A percentile compares a stretch with the other conserved stretches of the same genome.
Conservation (phyloP, 2,888 invertebrate species). For the Stomorhina lunata region DNA sequence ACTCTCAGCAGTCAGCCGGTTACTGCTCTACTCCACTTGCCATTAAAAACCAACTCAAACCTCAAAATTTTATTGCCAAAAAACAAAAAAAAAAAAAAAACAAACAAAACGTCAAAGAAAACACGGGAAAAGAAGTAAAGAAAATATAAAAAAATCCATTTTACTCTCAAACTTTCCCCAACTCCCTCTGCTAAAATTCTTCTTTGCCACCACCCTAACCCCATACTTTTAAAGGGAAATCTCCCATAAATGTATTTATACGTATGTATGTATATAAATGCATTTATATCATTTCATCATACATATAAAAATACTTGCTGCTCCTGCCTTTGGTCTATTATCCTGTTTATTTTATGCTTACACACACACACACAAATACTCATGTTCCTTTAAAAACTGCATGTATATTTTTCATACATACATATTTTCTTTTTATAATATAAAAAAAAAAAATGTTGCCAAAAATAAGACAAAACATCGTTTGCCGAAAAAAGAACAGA, state of each 20-base stretch:
- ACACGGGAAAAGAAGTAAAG: constrained; percentile 51
- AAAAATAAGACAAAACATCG: constrained; percentile 56
- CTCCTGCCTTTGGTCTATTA: constrained; percentile 59
- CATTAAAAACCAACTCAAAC: constrained; percentile 42
- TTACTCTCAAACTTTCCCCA: constrained; percentile 6
- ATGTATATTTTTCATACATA: constrained; percentile 11
- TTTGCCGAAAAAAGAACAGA: constrained; percentile 40
- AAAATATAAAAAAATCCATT: constrained; percentile 36
- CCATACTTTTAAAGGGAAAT: neutral
- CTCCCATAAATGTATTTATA: constrained; percentile 22
- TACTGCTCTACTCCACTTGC: neutral
- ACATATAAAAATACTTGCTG: constrained; percentile 43
- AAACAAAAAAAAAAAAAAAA: constrained; percentile 28
- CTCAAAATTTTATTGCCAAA: constrained; percentile 42
- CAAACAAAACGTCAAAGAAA: too few relatives aligned
- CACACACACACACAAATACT: neutral
- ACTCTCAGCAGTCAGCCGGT: neutral
- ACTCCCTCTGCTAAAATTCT: neutral
- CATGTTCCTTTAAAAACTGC: neutral
- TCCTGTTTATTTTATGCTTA: constrained; percentile 33
- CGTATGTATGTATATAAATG: constrained; percentile 18
- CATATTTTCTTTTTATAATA: too few relatives aligned
- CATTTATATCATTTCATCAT: constrained; percentile 11
- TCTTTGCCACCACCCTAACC: neutral
- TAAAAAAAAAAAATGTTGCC: constrained; percentile 25